Evolutionary conservation across 1,140 invertebrate species (phyloP).

Genomic region (Metaphire vulgaris): DNA sequence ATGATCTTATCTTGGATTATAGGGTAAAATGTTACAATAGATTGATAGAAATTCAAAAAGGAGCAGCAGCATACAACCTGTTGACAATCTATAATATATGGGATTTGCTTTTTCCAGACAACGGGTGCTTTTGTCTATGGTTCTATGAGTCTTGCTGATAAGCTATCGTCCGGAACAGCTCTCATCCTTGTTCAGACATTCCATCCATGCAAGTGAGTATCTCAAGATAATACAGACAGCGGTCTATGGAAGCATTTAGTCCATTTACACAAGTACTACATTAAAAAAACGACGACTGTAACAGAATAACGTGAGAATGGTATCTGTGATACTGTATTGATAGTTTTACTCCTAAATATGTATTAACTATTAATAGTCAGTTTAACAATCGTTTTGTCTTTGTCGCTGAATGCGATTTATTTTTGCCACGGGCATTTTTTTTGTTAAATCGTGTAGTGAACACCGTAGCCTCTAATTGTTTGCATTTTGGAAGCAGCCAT

Average conservation of each 20-base stretch:
- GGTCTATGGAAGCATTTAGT: neutral
- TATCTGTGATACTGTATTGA: neutral
- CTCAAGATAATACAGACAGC: neutral
- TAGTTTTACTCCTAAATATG: neutral
- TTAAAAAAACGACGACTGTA: too few species aligned
- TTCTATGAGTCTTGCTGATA: conserved; percentile 92
- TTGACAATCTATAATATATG: too few species aligned
- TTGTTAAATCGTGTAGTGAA: too few species aligned
- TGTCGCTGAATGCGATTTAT: too few species aligned
- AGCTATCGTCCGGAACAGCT: conserved; percentile 76
- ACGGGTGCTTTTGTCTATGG: conserved; percentile 91
- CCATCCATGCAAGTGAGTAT: conserved; percentile 48
- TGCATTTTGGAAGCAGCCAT: too few species aligned
- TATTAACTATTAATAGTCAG: neutral
- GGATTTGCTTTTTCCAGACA: conserved; percentile 58
- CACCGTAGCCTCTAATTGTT: too few species aligned
- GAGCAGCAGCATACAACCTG: too few species aligned
- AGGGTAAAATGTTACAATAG: too few species aligned
- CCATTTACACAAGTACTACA: too few species aligned
- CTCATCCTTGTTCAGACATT: conserved; percentile 72
- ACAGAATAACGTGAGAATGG: neutral
- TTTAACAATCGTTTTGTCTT: neutral
- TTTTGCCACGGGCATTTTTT: too few species aligned
- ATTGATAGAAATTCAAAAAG: too few species aligned
- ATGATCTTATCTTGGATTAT: too few species aligned